Percentiles rank a stretch among this genome's conserved stretches.
These are phyloP conservation scores for Chloroclysta siterata DNA, from an alignment of 2,888 invertebrate genomes.

Conservation along the genomic window DNA sequence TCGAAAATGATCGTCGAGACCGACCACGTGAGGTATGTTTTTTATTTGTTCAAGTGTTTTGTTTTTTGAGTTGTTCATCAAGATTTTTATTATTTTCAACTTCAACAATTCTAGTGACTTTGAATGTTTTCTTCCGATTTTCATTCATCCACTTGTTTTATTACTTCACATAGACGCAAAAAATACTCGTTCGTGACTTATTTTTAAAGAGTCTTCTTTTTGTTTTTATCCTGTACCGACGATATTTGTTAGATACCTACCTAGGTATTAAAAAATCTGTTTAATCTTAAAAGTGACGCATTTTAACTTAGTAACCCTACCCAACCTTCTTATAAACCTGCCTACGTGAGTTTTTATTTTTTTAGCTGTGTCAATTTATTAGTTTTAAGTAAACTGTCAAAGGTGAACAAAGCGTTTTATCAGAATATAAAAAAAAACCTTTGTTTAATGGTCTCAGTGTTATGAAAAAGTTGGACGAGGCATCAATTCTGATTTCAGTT, in stretches of 20 bases:
- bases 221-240: neutral
- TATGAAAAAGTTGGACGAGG: neutral
- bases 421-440: too few relatives aligned
- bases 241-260: neutral
- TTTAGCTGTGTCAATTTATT: too few relatives aligned
- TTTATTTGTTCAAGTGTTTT: constrained; percentile 69
- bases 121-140: constrained; percentile 32
- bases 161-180: constrained; percentile 13
- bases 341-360: too few relatives aligned
- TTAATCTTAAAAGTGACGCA: neutral
- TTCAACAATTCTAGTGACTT: constrained; percentile 36
- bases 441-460: neutral
- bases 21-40: constrained; percentile 82
- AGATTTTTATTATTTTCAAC: constrained; percentile 44
- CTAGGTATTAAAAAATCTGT: neutral
- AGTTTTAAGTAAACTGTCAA: too few relatives aligned
- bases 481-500: constrained; percentile 22
- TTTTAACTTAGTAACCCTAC: neutral
- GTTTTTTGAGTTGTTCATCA: constrained; percentile 53
- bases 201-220: constrained; percentile 18
- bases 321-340: neutral
- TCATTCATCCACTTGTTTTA: constrained; percentile 31
- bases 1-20: constrained; percentile 83
- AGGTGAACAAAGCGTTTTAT: too few relatives aligned
- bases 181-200: constrained; percentile 21